These are phyloP conservation scores for Cichladusa arquata DNA, from an alignment of 2,113 vertebrate species.

Conservation along the genomic window DNA sequence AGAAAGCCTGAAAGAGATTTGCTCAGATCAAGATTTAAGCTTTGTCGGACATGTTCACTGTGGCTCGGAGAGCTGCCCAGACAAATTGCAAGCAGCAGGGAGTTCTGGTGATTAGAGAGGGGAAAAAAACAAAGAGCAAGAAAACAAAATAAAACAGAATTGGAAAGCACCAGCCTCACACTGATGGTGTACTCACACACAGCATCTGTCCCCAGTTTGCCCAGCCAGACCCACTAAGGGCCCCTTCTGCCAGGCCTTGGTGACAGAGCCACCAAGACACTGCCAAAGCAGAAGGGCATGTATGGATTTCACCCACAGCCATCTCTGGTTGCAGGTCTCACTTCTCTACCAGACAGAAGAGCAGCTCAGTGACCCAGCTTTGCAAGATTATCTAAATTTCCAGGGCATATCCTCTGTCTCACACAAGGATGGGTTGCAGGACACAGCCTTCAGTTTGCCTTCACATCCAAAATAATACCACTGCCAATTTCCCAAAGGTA, in stretches of 20 bases:
- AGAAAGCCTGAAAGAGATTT: conserved; percentile 61
- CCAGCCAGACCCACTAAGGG: background rate
- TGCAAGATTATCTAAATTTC: background rate
- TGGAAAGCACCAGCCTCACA: accelerated
- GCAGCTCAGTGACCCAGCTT: background rate
- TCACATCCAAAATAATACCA: background rate
- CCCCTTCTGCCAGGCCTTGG: background rate
- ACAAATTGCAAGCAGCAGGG: background rate
- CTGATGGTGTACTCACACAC: accelerated
- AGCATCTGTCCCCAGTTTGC: background rate
- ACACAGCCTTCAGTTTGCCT: background rate
- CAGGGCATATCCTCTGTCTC: background rate
- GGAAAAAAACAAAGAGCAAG: accelerated
- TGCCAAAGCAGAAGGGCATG: background rate
- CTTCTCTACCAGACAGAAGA: background rate
- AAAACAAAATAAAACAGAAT: background rate
- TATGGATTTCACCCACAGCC: background rate
- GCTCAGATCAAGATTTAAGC: conserved; percentile 53
- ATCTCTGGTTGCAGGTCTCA: background rate
- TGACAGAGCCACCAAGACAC: background rate
- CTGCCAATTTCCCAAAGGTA: background rate
- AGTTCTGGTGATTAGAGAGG: background rate
- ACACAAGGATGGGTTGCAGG: background rate
- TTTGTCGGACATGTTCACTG: background rate
- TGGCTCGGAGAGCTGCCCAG: background rate